A percentile compares a stretch with the other conserved stretches of the same genome.
phyloP scores from a whole-genome alignment of 2,113 vertebrate genomes.

The Calidris pygmaea region DNA sequence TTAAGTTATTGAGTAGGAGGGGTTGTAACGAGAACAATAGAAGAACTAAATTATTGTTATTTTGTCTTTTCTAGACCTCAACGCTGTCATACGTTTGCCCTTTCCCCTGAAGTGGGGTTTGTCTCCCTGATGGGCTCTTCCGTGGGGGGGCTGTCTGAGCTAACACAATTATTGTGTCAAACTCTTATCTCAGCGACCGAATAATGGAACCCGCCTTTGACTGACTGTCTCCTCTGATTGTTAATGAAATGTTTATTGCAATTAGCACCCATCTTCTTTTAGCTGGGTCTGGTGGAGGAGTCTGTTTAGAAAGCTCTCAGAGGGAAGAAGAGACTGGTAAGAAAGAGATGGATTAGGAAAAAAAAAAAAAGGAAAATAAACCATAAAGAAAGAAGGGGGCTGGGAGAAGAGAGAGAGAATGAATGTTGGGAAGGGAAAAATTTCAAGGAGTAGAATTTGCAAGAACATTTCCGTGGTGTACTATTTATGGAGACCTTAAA shows the following conservation, averaged over 20 bases:
- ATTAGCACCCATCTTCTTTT: not conserved
- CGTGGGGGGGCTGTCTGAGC: not conserved
- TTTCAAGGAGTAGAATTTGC: not conserved
- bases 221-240: not conserved
- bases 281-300: not conserved
- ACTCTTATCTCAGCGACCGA: not conserved
- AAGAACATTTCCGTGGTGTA: not conserved
- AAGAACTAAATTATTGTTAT: slow-evolving; percentile 23
- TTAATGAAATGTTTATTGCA: not conserved
- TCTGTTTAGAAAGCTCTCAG: not conserved
- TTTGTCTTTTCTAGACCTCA: slow-evolving; percentile 23
- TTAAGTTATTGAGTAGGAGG: slow-evolving; percentile 10
- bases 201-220: slow-evolving; percentile 2
- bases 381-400: not conserved
- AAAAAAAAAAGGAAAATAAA: not conserved
- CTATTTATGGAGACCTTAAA: not conserved
- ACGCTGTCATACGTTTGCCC: not conserved
- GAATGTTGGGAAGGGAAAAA: not conserved
- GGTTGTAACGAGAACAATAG: slow-evolving; percentile 5
- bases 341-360: not conserved
- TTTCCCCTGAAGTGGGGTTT: not conserved
- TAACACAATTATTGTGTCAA: slow-evolving; percentile 31
- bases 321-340: not conserved
- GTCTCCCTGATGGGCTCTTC: not conserved
- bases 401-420: not conserved